These are phyloP conservation scores for Petrophora chlorosata DNA, from an alignment of 2,888 invertebrate species.

Conservation along the genomic window DNA sequence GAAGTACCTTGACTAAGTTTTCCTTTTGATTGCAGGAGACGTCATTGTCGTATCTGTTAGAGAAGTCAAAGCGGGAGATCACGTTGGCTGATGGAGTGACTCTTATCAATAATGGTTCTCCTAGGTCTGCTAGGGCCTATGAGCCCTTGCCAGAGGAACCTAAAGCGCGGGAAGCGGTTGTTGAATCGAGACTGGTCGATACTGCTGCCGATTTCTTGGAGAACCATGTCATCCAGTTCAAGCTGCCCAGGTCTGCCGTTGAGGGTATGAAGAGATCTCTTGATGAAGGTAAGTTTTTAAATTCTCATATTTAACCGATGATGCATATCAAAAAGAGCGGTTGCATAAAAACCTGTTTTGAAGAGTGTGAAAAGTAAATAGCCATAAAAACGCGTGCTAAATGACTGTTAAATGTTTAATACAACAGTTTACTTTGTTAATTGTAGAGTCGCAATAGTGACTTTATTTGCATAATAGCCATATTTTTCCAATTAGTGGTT, in stretches of 20 bases:
- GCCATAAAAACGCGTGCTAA: conserved; percentile 21
- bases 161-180: conserved; percentile 88
- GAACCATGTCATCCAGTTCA: conserved; percentile 92
- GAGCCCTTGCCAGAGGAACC: conserved; percentile 88
- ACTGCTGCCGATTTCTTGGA: conserved; percentile 90
- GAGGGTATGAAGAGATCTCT: conserved; percentile 90
- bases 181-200: conserved; percentile 90
- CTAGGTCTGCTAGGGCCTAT: conserved; percentile 84
- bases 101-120: conserved; percentile 74
- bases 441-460: conserved; percentile 3
- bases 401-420: conserved; percentile 31
- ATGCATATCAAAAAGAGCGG: too few relatives aligned
- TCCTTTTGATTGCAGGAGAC: conserved; percentile 86
- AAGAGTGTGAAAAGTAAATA: conserved; percentile 24
- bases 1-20: conserved; percentile 49
- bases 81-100: conserved; percentile 85
- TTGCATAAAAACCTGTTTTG: too few relatives aligned
- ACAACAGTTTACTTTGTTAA: conserved; percentile 7
- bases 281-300: conserved; percentile 90
- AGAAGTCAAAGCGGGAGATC: conserved; percentile 82
- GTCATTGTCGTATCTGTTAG: conserved; percentile 88
- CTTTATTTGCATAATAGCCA: conserved; percentile 16
- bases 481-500: neutral
- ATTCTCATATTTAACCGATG: too few relatives aligned
- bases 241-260: conserved; percentile 88